Evolutionary conservation across 2,888 invertebrate species (phyloP), one percentile per base, ranked within the genome.

Genomic region (Heliconius erato): DNA sequence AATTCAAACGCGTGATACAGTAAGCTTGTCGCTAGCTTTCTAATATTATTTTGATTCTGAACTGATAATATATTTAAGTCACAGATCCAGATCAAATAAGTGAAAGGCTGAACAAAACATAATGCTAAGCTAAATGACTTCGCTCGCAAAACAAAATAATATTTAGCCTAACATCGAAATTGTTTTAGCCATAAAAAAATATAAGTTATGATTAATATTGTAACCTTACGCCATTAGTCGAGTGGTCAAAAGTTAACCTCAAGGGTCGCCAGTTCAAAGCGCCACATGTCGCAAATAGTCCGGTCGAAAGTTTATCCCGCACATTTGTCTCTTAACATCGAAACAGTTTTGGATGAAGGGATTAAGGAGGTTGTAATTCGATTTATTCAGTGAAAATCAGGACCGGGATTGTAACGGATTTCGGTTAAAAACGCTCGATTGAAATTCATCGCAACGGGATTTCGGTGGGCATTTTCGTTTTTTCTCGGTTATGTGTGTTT

Each of bases 241-340:
- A 88, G 87, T 88, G 90, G 87, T 89, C 1, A 1, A 40, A 40
- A 40, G 40, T 90, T 91, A 92, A 92, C 92, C 93, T 92, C 93
- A 92, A 91, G 93, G 93, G 93, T 92, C 91, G 90, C 89, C 90
- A 92, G 90, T 92, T 91, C 89, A 89, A 90, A 86, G 91, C 91
- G 91, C 89, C 94, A 94, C 89, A 93, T 94, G 94, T 92, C 90
- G 90, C 88, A 90, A 93, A 93, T 92, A 91, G 93, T 92, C 90
- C 90, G 90, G 88, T 87, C 87, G 86, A 91, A 94, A 94, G 91
- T 94, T 93, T 91, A 88, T 82, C 85, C 93, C 92, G 91, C 93
- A 93, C 93, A 93, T 93, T 92, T 93, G 91, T 93, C 93, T 93
- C 90, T 88, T 88, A 91, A 90, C 90, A 90, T 79, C 81, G 83